phyloP scores from a whole-genome alignment of 1,140 invertebrate genomes.

The Epicauta chinensis region DNA sequence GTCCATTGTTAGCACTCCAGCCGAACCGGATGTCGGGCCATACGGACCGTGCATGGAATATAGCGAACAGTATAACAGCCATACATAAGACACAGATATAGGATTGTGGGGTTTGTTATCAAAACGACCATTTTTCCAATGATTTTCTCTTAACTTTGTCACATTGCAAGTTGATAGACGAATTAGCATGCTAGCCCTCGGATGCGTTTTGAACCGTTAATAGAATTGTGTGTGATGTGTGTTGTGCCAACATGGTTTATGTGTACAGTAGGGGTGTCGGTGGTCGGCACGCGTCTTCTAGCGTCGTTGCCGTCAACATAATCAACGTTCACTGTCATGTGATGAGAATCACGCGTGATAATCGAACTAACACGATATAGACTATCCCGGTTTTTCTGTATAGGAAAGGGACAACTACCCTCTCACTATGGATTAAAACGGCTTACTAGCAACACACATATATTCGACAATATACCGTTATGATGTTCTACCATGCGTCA shows the following conservation, averaged over 20 bases:
- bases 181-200: too few relatives aligned
- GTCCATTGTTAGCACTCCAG: conserved; percentile 23
- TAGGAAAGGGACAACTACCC: too few relatives aligned
- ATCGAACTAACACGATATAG: conserved; percentile 38
- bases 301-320: conserved; percentile 2
- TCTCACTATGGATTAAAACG: conserved; percentile 19
- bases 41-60: conserved; percentile 5
- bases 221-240: conserved; percentile 5
- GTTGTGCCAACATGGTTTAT: conserved; percentile 33
- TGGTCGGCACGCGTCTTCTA: conserved; percentile 24
- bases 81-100: neutral
- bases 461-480: neutral
- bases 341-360: conserved; percentile 37
- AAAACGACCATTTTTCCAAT: too few relatives aligned
- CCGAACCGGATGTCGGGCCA: conserved; percentile 21
- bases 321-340: conserved; percentile 7
- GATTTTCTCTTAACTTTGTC: too few relatives aligned
- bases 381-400: neutral
- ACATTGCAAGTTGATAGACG: too few relatives aligned
- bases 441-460: conserved; percentile 11
- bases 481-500: conserved; percentile 23
- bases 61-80: neutral
- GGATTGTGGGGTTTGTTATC: too few relatives aligned
- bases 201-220: too few relatives aligned
- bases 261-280: conserved; percentile 20